phyloP scores from a whole-genome alignment of 2,888 invertebrate species.

The Epinotia brunnichana region DNA sequence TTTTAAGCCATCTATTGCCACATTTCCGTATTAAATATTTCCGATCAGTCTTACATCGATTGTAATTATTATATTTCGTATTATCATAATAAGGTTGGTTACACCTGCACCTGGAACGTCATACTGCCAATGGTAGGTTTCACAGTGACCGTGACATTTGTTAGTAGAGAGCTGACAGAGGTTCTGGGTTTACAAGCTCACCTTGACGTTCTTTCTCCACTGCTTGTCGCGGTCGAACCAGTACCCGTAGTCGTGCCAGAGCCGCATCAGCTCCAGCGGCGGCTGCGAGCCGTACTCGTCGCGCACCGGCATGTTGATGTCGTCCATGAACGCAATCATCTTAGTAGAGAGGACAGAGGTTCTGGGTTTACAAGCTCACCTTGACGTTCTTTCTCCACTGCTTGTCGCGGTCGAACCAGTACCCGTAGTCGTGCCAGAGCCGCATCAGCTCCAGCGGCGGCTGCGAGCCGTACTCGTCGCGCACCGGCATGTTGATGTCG shows the following conservation, averaged over 20 bases:
- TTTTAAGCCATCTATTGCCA: too few species aligned
- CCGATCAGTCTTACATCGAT: too few species aligned
- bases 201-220: conserved; percentile 89
- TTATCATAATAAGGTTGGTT: too few species aligned
- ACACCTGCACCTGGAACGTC: too few species aligned
- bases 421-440: conserved; percentile 94
- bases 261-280: conserved; percentile 91
- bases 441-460: conserved; percentile 93
- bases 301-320: conserved; percentile 96
- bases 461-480: conserved; percentile 94
- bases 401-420: conserved; percentile 93
- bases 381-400: conserved; percentile 90
- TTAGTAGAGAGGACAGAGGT: too few species aligned
- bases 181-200: too few species aligned
- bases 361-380: too few species aligned
- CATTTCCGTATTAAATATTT: too few species aligned
- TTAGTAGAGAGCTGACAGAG: too few species aligned
- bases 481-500: conserved; percentile 96
- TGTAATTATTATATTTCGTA: too few species aligned
- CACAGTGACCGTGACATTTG: too few species aligned
- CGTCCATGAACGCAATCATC: conserved; percentile 94
- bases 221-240: conserved; percentile 94
- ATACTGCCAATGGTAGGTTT: too few species aligned
- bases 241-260: conserved; percentile 95
- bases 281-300: conserved; percentile 95